Evolutionary conservation across 1,140 invertebrate species (phyloP).

Genomic region (Physella acuta): DNA sequence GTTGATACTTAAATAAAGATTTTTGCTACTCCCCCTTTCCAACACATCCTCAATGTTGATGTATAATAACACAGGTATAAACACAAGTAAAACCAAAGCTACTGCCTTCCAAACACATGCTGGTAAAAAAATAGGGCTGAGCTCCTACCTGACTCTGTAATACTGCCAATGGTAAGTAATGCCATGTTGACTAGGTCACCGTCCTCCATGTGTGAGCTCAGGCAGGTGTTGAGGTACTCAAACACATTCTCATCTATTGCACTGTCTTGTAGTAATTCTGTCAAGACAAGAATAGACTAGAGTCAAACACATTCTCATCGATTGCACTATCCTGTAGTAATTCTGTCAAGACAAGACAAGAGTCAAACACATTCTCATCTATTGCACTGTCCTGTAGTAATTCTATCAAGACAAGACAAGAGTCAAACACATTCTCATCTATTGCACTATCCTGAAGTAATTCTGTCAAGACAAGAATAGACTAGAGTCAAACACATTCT

Average conservation of each 20-base stretch:
- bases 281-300: slow-evolving; percentile 48
- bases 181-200: slow-evolving; percentile 71
- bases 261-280: slow-evolving; percentile 55
- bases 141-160: slow-evolving; percentile 73
- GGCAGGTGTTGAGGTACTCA: slow-evolving; percentile 64
- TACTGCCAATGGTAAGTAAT: slow-evolving; percentile 72
- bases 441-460: slow-evolving; percentile 63
- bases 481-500: background rate
- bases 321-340: too few species aligned
- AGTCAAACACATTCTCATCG: background rate
- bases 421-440: slow-evolving; percentile 70
- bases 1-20: too few species aligned
- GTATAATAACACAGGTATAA: too few species aligned
- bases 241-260: slow-evolving; percentile 72
- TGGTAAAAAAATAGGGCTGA: too few species aligned
- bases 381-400: too few species aligned
- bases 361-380: background rate
- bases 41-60: too few species aligned
- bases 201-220: slow-evolving; percentile 62
- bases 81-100: too few species aligned
- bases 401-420: too few species aligned
- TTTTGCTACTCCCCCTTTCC: too few species aligned
- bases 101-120: too few species aligned
- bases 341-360: slow-evolving; percentile 56
- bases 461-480: slow-evolving; percentile 56